Base-by-base conservation (phyloP, 1,140 invertebrate species). In the Wasmannia auropunctata region DNA sequence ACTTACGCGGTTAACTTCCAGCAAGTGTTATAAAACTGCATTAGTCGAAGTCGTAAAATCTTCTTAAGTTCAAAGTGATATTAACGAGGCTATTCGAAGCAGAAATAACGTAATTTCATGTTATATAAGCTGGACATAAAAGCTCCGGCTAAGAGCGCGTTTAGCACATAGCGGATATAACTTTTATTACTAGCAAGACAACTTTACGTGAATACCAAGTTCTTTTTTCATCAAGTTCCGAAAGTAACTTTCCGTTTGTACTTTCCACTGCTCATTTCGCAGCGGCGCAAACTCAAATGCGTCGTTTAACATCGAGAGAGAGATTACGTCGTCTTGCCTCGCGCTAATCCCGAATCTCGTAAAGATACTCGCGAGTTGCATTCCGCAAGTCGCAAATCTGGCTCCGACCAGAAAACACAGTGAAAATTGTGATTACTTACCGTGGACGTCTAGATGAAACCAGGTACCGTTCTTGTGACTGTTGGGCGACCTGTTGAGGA, bases 391-490 rank as follows among this genome's bases (percentile, higher is more conserved):
- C 28, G 60, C 31, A 16, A 46, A 1, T 11, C n/a, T n/a, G n/a
- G 34, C n/a, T 28, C 0, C 4, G 31, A 34, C 5, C 10, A 14
- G 34, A 19, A 81, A 43, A 69, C 14, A 11, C 77, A n/a, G 31
- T 54, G 62, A 54, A 40, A 69, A 51, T 40, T 14, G 22, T n/a
- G 37, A 10, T 1, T 79, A 95, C 96, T 96, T 93, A 97, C 97
- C 96, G 96, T 99, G 98, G 93, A 99, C 98, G 95, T 99, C 98
- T 93, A 99, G 96, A 95, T 99, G 98, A 95, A 99, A 98, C 98
- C 98, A 99, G 92, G 98, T 99, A 88, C 98, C 98, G 96, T 99
- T 97, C 96, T 98, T 97, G 96, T 97, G 96, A 93, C 97, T 97
- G 95, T 98, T 98, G 87, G 98, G 98, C 88, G 98, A 98, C 85